phyloP scores from a whole-genome alignment of 2,113 vertebrate genomes.

The Indicator indicator region DNA sequence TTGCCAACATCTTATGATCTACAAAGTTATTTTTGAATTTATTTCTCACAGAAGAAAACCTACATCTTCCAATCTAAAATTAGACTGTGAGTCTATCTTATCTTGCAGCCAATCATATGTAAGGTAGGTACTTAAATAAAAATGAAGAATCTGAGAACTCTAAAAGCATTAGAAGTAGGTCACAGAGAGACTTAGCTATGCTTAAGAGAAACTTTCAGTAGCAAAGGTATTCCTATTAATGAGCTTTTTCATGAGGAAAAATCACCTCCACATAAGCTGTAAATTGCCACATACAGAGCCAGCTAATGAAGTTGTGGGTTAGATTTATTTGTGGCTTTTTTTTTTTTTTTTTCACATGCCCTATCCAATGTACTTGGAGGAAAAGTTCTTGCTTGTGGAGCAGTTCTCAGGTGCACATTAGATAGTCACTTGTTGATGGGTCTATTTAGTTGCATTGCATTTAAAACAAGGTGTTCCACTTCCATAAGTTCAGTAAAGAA shows the following conservation, averaged over 20 bases:
- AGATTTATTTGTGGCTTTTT: neutral
- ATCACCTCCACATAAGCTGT: constrained; percentile 18
- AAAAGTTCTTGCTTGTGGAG: neutral
- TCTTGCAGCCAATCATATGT: constrained; percentile 54
- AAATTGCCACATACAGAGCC: constrained; percentile 49
- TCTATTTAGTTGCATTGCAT: constrained; percentile 39
- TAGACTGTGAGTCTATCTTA: constrained; percentile 63
- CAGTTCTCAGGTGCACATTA: constrained; percentile 42
- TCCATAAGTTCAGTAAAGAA: constrained; percentile 42
- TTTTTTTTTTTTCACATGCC: no score
- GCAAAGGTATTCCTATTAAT: constrained; percentile 65
- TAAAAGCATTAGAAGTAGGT: constrained; percentile 72
- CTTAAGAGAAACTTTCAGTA: constrained; percentile 63
- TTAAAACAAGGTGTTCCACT: constrained; percentile 39
- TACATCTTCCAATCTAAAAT: constrained; percentile 71
- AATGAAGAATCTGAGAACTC: constrained; percentile 56
- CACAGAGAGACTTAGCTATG: constrained; percentile 47
- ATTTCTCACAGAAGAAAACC: constrained; percentile 69
- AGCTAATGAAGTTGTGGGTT: constrained; percentile 55
- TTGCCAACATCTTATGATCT: constrained; percentile 58
- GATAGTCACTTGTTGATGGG: constrained; percentile 15
- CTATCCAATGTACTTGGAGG: neutral
- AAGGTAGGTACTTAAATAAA: constrained; percentile 70
- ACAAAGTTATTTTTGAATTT: constrained; percentile 73
- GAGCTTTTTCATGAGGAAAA: constrained; percentile 36